Percentiles rank a stretch among this genome's conserved stretches.
Evolutionary conservation across 1,140 invertebrate genomes (phyloP).

Genomic region (Oncopeltus fasciatus): DNA sequence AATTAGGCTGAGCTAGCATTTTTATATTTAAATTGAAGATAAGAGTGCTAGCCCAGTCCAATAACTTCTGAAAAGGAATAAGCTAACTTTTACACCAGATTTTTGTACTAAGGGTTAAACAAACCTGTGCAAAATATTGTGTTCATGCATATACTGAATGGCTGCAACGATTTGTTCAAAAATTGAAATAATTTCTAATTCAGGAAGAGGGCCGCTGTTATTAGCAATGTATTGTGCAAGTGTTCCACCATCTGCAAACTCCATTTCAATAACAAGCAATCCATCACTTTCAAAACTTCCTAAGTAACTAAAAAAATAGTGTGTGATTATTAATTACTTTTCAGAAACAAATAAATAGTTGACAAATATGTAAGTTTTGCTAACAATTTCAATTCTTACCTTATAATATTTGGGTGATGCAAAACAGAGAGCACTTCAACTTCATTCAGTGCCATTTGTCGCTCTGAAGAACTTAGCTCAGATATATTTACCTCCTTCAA

Average conservation of each 20-base stretch:
- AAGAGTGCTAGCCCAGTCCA: no score
- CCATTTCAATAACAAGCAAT: constrained; percentile 64
- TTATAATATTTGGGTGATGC: constrained; percentile 58
- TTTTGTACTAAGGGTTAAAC: neutral
- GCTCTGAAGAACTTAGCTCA: constrained; percentile 48
- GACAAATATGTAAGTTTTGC: no score
- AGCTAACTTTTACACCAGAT: neutral
- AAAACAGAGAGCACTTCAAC: constrained; percentile 53
- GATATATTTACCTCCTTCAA: constrained; percentile 63
- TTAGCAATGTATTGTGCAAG: constrained; percentile 46
- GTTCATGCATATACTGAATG: constrained; percentile 54
- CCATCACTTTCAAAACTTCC: constrained; percentile 62
- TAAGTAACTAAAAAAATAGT: constrained; percentile 40
- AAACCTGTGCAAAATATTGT: constrained; percentile 57
- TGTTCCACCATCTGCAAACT: constrained; percentile 64
- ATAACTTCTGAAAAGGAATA: neutral
- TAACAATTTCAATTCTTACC: no score
- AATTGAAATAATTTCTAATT: constrained; percentile 46
- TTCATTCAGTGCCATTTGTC: constrained; percentile 62
- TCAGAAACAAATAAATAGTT: neutral
- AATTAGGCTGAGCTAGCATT: no score
- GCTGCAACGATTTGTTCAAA: constrained; percentile 57
- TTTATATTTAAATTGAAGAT: no score
- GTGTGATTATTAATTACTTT: neutral
- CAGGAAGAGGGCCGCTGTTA: constrained; percentile 34